phyloP scores from a whole-genome alignment of 2,797 vertebrate species.

The Nothura maculosa region DNA sequence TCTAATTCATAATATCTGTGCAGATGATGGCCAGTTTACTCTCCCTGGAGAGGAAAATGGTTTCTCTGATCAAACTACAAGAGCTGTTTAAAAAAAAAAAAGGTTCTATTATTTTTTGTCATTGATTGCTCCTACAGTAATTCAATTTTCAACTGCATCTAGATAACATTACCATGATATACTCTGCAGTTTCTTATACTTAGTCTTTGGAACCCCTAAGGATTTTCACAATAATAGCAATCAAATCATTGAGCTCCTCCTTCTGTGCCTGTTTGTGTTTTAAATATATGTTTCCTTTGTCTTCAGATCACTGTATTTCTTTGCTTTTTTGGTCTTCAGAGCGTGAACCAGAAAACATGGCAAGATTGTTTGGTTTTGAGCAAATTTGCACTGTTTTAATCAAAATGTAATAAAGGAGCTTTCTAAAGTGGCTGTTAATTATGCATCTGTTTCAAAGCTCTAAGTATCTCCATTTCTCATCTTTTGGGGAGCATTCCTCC shows the following conservation, averaged over 20 bases:
- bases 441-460: background rate
- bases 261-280: background rate
- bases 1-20: background rate
- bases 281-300: background rate
- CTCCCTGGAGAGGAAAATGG: background rate
- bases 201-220: constrained; percentile 3
- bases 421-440: background rate
- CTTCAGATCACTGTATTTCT: background rate
- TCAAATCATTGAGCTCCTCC: background rate
- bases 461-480: background rate
- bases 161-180: background rate
- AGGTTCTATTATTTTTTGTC: constrained; percentile 13
- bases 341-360: constrained; percentile 6
- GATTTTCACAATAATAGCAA: background rate
- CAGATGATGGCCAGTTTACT: background rate
- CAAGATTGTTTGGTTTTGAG: background rate
- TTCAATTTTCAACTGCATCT: background rate
- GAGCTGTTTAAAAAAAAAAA: background rate
- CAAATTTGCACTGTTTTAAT: background rate
- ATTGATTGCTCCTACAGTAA: constrained; percentile 1
- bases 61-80: background rate
- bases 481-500: background rate
- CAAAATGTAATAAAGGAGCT: background rate
- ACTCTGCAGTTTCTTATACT: background rate
- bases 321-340: background rate